Evolutionary conservation across 2,113 vertebrate genomes (phyloP).

Genomic region (Sceloporus tristichus): DNA sequence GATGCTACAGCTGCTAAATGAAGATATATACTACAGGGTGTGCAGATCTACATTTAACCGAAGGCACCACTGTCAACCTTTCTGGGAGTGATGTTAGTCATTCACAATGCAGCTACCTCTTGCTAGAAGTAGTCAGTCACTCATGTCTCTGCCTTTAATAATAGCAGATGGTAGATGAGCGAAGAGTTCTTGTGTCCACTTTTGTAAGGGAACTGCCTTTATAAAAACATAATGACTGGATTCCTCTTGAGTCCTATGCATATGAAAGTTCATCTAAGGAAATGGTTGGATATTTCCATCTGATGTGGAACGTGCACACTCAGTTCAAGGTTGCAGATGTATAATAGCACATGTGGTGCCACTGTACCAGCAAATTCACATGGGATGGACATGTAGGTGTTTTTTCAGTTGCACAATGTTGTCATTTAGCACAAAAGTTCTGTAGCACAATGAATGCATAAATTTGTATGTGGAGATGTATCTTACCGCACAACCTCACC

Average conservation of each 20-base stretch:
- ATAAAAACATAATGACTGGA: not conserved
- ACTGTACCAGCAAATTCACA: no score
- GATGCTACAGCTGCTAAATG: constrained; percentile 2
- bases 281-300: no score
- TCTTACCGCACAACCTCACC: no score
- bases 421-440: no score
- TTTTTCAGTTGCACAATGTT: no score
- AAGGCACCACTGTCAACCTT: not conserved
- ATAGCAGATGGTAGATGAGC: not conserved
- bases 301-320: no score
- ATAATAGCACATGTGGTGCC: no score
- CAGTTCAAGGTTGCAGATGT: no score
- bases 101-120: not conserved
- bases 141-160: not conserved
- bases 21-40: not conserved
- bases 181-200: not conserved
- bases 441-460: no score
- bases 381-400: no score
- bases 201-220: not conserved
- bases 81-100: not conserved
- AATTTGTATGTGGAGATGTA: no score
- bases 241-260: not conserved
- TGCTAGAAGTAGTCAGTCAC: not conserved
- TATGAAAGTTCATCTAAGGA: no score
- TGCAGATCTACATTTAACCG: constrained; percentile 11